Evolutionary conservation across 1,140 invertebrate species (phyloP).

Genomic region (Dufourea novaeangliae): DNA sequence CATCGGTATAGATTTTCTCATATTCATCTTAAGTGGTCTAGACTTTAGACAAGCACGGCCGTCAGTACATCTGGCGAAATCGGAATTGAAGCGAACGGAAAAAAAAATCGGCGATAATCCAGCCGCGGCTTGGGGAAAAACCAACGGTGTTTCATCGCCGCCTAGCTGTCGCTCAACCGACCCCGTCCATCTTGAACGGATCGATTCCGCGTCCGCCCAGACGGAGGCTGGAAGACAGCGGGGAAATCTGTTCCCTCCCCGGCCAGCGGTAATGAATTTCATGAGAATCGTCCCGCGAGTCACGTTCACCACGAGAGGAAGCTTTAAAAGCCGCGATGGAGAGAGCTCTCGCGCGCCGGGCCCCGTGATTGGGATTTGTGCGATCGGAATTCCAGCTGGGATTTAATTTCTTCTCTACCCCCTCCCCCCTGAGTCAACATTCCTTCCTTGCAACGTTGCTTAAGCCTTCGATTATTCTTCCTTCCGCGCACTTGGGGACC

Average conservation of each 20-base stretch:
- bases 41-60: background rate
- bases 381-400: background rate
- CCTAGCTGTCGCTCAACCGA: too few relatives aligned
- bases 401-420: background rate
- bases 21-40: slow-evolving; percentile 34
- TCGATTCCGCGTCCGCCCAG: background rate
- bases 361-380: slow-evolving; percentile 7
- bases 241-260: background rate
- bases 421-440: background rate
- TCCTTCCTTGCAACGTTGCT: too few relatives aligned
- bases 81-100: slow-evolving; percentile 36
- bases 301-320: background rate
- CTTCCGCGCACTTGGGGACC: background rate
- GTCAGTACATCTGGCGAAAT: background rate
- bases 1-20: background rate
- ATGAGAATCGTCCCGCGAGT: background rate
- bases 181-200: background rate
- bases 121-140: background rate
- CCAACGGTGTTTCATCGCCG: too few relatives aligned
- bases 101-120: background rate
- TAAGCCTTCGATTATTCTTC: background rate
- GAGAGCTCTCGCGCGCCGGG: background rate
- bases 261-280: slow-evolving; percentile 3
- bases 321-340: background rate
- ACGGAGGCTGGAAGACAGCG: background rate